A percentile compares a stretch with the other conserved stretches of the same genome.
phyloP scores from a whole-genome alignment of 2,113 vertebrate species.

The Leptobrachium leishanense region DNA sequence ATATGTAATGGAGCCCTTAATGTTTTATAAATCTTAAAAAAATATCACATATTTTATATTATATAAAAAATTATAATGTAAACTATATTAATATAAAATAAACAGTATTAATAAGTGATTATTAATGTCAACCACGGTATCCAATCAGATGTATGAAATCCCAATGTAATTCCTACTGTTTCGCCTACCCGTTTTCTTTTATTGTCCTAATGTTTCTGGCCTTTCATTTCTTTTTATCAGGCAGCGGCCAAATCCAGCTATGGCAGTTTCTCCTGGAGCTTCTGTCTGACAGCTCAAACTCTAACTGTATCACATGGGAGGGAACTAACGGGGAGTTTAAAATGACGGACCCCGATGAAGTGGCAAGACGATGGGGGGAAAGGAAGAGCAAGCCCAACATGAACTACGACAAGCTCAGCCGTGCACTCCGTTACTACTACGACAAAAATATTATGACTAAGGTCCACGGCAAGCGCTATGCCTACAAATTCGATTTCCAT shows the following conservation, averaged over 20 bases:
- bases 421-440: slow-evolving; percentile 86
- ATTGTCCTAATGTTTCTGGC: neutral
- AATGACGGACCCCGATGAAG: slow-evolving; percentile 86
- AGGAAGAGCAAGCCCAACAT: slow-evolving; percentile 87
- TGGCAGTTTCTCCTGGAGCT: slow-evolving; percentile 89
- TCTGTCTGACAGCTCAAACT: slow-evolving; percentile 82
- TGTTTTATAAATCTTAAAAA: too few species aligned
- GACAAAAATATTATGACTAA: slow-evolving; percentile 95
- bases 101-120: too few species aligned
- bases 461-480: slow-evolving; percentile 86
- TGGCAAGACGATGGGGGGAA: slow-evolving; percentile 85
- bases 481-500: slow-evolving; percentile 90
- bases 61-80: slow-evolving; percentile 49
- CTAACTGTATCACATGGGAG: slow-evolving; percentile 88
- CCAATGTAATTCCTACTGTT: neutral
- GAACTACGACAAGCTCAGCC: slow-evolving; percentile 90
- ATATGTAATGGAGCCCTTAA: too few species aligned
- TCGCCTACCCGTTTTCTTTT: neutral
- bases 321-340: slow-evolving; percentile 88
- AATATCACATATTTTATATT: too few species aligned
- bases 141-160: too few species aligned
- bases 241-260: slow-evolving; percentile 86
- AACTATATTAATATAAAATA: slow-evolving; percentile 64
- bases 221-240: slow-evolving; percentile 51
- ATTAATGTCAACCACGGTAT: too few species aligned